A percentile compares a stretch with the other conserved stretches of the same genome.
Conservation (phyloP, 2,888 invertebrate species). For the Drosophila antonietae region DNA sequence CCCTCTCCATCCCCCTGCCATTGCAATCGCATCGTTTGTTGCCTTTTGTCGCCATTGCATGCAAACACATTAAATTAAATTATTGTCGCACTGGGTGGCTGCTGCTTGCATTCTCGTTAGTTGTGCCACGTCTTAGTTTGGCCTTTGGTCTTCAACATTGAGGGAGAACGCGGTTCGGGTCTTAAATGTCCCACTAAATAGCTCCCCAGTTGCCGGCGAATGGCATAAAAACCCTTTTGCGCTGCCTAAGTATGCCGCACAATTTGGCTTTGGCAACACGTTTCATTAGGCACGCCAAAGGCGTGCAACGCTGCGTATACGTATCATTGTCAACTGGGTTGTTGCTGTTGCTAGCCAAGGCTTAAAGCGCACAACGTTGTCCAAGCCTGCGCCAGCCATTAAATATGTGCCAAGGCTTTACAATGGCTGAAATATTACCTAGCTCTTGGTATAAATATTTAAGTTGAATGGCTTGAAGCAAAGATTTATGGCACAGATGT, state of each 20-base stretch:
- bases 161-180: background rate
- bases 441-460: background rate
- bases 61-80: slow-evolving; percentile 81
- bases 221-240: slow-evolving; percentile 42
- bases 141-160: slow-evolving; percentile 41
- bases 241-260: slow-evolving; percentile 53
- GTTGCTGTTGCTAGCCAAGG: background rate
- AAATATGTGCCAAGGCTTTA: slow-evolving; percentile 1
- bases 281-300: slow-evolving; percentile 69
- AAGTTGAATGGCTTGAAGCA: background rate
- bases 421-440: background rate
- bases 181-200: slow-evolving; percentile 60
- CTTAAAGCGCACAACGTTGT: slow-evolving; percentile 3
- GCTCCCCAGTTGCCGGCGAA: slow-evolving; percentile 46
- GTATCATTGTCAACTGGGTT: slow-evolving; percentile 16
- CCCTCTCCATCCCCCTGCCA: too few relatives aligned
- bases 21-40: too few relatives aligned
- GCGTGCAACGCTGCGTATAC: slow-evolving; percentile 46
- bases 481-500: background rate
- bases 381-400: slow-evolving; percentile 2
- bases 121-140: slow-evolving; percentile 59
- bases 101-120: slow-evolving; percentile 34
- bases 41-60: slow-evolving; percentile 65
- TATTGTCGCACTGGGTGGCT: slow-evolving; percentile 67
- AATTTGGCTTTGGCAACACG: slow-evolving; percentile 60